A percentile compares a stretch with the other conserved stretches of the same genome.
Conservation (phyloP, 2,888 invertebrate genomes). For the Monoplex corrugatus region DNA sequence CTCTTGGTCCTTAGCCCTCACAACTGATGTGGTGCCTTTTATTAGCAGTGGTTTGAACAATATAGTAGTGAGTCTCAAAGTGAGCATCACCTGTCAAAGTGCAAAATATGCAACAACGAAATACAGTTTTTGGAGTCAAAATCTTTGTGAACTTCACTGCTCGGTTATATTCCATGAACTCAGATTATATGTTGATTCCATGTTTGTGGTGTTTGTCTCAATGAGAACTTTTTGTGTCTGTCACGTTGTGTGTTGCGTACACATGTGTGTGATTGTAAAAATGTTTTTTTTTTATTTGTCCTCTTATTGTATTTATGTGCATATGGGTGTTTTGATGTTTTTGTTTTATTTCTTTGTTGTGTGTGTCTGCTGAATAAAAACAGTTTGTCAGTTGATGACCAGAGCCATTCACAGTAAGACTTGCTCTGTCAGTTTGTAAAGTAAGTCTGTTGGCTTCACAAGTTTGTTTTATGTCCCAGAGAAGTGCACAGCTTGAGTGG, state of each 20-base stretch:
- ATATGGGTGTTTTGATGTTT: neutral
- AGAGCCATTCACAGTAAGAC: no score
- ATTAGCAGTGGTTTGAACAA: no score
- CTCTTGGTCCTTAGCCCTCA: neutral
- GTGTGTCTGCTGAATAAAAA: neutral
- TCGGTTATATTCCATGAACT: neutral
- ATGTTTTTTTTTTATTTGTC: no score
- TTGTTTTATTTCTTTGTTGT: neutral
- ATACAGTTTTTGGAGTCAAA: neutral
- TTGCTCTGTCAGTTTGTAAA: neutral
- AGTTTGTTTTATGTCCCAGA: neutral
- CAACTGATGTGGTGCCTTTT: neutral
- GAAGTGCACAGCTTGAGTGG: neutral
- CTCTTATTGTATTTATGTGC: no score
- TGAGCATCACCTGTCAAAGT: neutral
- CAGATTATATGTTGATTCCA: neutral
- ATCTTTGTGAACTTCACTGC: neutral
- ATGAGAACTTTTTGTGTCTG: neutral
- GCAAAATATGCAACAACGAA: neutral
- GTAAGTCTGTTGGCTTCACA: neutral
- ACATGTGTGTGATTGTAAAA: no score
- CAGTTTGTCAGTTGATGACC: neutral
- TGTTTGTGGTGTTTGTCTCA: neutral
- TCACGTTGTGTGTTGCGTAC: neutral
- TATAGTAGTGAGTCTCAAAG: neutral